Evolutionary conservation across 2,797 vertebrate species (phyloP).

Genomic region (Argentina silus): DNA sequence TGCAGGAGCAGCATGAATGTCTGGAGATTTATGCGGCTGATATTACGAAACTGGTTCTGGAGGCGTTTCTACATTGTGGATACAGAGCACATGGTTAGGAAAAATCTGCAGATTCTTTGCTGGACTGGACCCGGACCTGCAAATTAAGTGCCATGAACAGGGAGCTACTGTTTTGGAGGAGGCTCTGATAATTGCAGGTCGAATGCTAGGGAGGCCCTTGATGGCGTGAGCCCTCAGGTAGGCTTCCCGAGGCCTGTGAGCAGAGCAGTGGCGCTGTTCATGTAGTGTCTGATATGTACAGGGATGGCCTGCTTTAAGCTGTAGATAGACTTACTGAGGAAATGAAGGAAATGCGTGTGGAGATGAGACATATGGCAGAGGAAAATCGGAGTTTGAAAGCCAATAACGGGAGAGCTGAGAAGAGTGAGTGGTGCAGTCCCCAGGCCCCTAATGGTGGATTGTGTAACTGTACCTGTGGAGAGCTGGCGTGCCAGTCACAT

Average conservation of each 20-base stretch:
- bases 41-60: no score
- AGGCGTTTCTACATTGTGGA: no score
- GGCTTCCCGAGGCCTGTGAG: background rate
- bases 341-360: background rate
- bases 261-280: background rate
- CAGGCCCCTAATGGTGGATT: background rate
- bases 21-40: no score
- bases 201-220: slow-evolving; percentile 7
- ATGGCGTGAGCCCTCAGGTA: background rate
- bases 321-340: background rate
- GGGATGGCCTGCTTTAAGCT: background rate
- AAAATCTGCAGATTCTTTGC: slow-evolving; percentile 18
- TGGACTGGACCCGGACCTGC: slow-evolving; percentile 10
- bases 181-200: slow-evolving; percentile 8
- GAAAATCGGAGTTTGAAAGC: background rate
- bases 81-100: background rate
- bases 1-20: no score
- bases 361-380: background rate
- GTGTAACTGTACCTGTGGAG: background rate
- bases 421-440: background rate
- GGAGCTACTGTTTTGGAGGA: slow-evolving; percentile 12
- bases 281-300: background rate
- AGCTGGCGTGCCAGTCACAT: background rate
- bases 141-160: slow-evolving; percentile 25
- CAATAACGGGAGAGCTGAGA: background rate